Evolutionary conservation across 2,888 invertebrate genomes (phyloP).

Genomic region (Stramonita haemastoma): DNA sequence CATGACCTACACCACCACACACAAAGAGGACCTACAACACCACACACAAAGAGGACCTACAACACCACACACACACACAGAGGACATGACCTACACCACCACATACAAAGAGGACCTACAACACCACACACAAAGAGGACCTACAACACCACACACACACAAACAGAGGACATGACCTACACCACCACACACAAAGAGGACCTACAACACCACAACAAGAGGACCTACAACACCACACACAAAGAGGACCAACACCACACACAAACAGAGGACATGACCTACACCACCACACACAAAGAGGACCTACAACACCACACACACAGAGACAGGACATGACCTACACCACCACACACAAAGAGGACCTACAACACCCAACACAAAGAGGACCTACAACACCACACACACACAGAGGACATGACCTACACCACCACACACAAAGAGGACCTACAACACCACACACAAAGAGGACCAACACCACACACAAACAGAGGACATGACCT

Average conservation of each 20-base stretch:
- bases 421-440: background rate
- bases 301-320: background rate
- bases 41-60: conserved; percentile 38
- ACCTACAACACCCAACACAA: background rate
- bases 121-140: background rate
- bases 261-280: too few species aligned
- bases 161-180: too few species aligned
- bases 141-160: background rate
- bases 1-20: too few species aligned
- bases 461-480: background rate
- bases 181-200: too few species aligned
- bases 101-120: conserved; percentile 38
- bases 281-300: too few species aligned
- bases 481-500: too few species aligned
- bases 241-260: background rate
- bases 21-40: background rate
- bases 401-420: background rate
- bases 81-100: background rate
- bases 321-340: too few species aligned
- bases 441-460: conserved; percentile 40
- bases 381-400: conserved; percentile 42
- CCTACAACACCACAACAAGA: background rate
- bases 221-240: conserved; percentile 40
- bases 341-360: too few species aligned
- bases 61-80: too few species aligned